Evolutionary conservation across 1,140 invertebrate genomes (phyloP).

Genomic region (Neomicropteryx cornuta): DNA sequence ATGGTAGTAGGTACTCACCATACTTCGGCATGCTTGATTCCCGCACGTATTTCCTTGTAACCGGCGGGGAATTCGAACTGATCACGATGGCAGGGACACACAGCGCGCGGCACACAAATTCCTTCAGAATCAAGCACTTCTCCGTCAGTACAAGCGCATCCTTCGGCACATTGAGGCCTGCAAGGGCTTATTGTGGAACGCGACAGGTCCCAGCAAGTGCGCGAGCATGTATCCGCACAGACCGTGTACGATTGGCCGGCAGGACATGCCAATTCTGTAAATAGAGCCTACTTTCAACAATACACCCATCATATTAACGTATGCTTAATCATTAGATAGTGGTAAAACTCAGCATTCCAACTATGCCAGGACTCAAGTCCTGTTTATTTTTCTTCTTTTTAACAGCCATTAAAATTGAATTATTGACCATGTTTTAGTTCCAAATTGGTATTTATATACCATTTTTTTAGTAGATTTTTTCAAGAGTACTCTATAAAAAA

Average conservation of each 20-base stretch:
- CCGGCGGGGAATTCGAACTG: conserved; percentile 62
- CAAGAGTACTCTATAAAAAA: too few species aligned
- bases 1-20: conserved; percentile 50
- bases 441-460: too few species aligned
- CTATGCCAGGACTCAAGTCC: too few species aligned
- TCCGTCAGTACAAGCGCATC: conserved; percentile 75
- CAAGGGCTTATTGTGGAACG: conserved; percentile 33
- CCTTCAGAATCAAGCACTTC: conserved; percentile 57
- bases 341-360: too few species aligned
- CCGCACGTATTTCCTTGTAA: conserved; percentile 59
- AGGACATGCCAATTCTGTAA: conserved; percentile 56
- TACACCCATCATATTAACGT: too few species aligned
- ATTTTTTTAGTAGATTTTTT: too few species aligned
- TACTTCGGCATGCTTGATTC: conserved; percentile 49
- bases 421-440: too few species aligned
- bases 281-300: too few species aligned
- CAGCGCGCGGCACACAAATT: conserved; percentile 61
- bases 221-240: conserved; percentile 63
- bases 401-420: too few species aligned
- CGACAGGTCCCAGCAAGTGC: conserved; percentile 56
- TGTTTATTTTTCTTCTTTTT: too few species aligned
- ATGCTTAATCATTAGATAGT: too few species aligned
- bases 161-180: conserved; percentile 64
- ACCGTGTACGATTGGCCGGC: conserved; percentile 68
- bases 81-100: conserved; percentile 67